A percentile compares a stretch with the other conserved stretches of the same genome.
These are phyloP conservation scores for Pelecanoides urinatrix DNA, from an alignment of 2,113 vertebrate species.

Conservation along the genomic window DNA sequence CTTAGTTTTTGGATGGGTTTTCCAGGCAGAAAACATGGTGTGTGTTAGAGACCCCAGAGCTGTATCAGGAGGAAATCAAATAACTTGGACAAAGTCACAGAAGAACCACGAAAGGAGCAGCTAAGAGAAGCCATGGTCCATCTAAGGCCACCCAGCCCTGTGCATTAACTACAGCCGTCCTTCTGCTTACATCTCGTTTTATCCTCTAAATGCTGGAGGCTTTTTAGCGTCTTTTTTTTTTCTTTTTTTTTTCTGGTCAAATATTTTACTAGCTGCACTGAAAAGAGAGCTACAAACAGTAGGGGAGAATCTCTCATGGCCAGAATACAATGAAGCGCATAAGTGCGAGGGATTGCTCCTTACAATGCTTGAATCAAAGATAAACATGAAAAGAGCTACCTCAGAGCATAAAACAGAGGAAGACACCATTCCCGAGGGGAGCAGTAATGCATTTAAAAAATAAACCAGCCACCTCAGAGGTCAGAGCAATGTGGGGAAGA, in stretches of 20 bases:
- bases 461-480: background rate
- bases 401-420: slow-evolving; percentile 48
- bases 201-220: slow-evolving; percentile 38
- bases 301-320: slow-evolving; percentile 48
- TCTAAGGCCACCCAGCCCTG: background rate
- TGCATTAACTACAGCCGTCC: slow-evolving; percentile 9
- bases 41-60: background rate
- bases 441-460: slow-evolving; percentile 15
- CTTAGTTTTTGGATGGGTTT: background rate
- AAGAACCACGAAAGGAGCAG: background rate
- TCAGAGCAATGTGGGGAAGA: background rate
- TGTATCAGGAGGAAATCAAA: background rate
- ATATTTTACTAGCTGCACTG: slow-evolving; percentile 51
- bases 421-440: slow-evolving; percentile 29
- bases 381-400: slow-evolving; percentile 55
- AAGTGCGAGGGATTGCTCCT: slow-evolving; percentile 51
- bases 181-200: background rate
- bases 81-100: background rate
- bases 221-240: background rate
- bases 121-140: background rate
- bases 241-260: background rate
- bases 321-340: slow-evolving; percentile 35
- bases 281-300: slow-evolving; percentile 58
- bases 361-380: slow-evolving; percentile 60
- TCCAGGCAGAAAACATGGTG: background rate